Evolutionary conservation across 1,140 invertebrate species (phyloP), one percentile per base, ranked within the genome.

Genomic region (Eriocheir sinensis): DNA sequence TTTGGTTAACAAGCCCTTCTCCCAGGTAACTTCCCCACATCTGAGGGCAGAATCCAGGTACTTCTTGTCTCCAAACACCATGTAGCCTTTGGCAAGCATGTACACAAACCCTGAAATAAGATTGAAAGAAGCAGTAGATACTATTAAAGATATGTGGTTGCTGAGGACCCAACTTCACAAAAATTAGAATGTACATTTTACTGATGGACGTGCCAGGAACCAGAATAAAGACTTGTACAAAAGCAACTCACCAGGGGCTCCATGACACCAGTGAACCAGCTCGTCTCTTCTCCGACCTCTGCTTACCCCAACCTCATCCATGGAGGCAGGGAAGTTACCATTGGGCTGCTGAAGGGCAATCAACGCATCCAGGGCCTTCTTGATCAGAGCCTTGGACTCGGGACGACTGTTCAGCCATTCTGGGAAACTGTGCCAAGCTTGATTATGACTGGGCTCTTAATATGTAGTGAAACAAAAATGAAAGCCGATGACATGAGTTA

Each of bases 211-310:
- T 32, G 15, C 81, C 32, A 83, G 15, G 34, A 83, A 21, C 81
- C 21, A 32, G 53, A 72, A 72, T 12, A 72, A 72, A 72, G 27
- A 12, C 53, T 72, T 27, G 27, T 72, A 12, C 30, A 40, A 8
- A 15, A 0, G 6, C 8, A n/a, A 27, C 95, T 89, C 96, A 97
- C 97, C 97, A 85, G 98, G 98, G 44, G 98, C 98, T 0, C 98
- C 98, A 96, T 99, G 98, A 97, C 98, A 99, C 98, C 98, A 99
- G 96, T 99, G 98, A 4, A 99, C 97, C 2, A 99, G 96, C 95
- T 98, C 98, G 72, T 98, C 97, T 32, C 96, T 96, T 34, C 96
- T 96, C 38, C 96, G 96, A 4, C 96, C 95, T 95, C 97, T 96
- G 2, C 97, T 97, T 8, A 96, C 96, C 38, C 96, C 96, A 81